Evolutionary conservation across 1,140 invertebrate genomes (phyloP).

Genomic region (Oedothorax gibbosus): DNA sequence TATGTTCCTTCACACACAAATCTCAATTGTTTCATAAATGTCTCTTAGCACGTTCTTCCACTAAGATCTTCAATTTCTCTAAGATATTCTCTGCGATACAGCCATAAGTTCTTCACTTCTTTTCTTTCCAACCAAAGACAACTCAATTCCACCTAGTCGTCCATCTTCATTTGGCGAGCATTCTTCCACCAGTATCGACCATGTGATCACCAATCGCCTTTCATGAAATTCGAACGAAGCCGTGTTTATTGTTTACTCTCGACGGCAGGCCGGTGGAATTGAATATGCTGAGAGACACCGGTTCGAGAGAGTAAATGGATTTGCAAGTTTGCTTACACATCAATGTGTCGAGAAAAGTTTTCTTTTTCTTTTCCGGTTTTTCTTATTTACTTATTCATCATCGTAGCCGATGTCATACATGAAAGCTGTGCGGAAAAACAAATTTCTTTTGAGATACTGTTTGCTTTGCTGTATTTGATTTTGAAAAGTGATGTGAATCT

Average conservation of each 20-base stretch:
- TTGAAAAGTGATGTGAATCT: too few species aligned
- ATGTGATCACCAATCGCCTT: conserved; percentile 7
- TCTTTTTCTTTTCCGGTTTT: too few species aligned
- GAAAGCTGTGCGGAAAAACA: too few species aligned
- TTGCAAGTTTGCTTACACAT: conserved; percentile 16
- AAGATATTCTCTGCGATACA: too few species aligned
- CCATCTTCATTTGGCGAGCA: conserved; percentile 51
- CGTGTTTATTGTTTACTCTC: conserved; percentile 41
- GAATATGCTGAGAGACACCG: conserved; percentile 3
- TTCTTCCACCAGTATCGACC: conserved; percentile 42
- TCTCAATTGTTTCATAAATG: not conserved
- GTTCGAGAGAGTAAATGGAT: conserved; percentile 19
- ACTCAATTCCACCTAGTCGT: conserved; percentile 30
- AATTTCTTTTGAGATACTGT: too few species aligned
- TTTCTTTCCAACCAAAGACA: conserved; percentile 12
- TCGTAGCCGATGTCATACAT: too few species aligned
- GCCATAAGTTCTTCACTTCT: not conserved
- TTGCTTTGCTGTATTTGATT: too few species aligned
- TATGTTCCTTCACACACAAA: not conserved
- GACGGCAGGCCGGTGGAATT: not conserved
- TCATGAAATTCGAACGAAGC: not conserved
- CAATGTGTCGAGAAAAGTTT: too few species aligned
- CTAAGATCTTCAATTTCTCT: not conserved
- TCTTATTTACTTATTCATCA: too few species aligned
- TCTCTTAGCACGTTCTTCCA: not conserved